A percentile compares a stretch with the other conserved stretches of the same genome.
Evolutionary conservation across 2,113 vertebrate species (phyloP).

Genomic region (Odontesthes bonariensis): DNA sequence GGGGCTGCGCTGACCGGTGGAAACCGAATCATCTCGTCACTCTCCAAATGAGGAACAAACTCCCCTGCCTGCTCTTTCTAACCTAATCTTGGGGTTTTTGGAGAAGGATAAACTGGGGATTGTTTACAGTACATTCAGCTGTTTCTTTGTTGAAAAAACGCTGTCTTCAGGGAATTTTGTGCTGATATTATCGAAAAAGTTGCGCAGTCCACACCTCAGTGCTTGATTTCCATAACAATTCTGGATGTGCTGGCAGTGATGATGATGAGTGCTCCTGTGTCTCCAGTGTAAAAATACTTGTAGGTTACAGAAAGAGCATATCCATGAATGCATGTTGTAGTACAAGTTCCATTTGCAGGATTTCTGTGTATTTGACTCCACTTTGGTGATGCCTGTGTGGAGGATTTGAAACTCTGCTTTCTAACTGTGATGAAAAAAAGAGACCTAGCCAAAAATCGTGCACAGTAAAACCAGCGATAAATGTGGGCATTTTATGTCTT

Average conservation of each 20-base stretch:
- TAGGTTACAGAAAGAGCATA: conserved; percentile 4
- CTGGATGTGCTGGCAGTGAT: conserved; percentile 28
- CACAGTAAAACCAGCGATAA: background rate
- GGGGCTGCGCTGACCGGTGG: background rate
- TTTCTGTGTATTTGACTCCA: background rate
- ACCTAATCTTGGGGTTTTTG: conserved; percentile 35
- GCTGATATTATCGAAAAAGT: conserved; percentile 66
- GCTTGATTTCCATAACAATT: conserved; percentile 59
- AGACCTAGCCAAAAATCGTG: background rate
- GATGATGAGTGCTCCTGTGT: conserved; percentile 39
- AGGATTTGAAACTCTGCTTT: background rate
- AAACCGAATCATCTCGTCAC: conserved; percentile 40
- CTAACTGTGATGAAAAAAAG: background rate
- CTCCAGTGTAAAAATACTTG: conserved; percentile 23
- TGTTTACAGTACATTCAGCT: conserved; percentile 21
- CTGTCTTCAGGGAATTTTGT: conserved; percentile 61
- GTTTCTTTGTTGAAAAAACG: conserved; percentile 46
- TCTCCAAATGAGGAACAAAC: conserved; percentile 24
- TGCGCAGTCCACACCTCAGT: conserved; percentile 31
- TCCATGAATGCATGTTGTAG: background rate
- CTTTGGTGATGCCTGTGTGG: background rate
- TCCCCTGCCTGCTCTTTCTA: conserved; percentile 33
- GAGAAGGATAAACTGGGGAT: conserved; percentile 20
- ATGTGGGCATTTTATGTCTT: background rate
- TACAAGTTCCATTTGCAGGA: background rate